A percentile compares a stretch with the other conserved stretches of the same genome.
Evolutionary conservation across 2,113 vertebrate species (phyloP).

Genomic region (Chaenogobius annularis): DNA sequence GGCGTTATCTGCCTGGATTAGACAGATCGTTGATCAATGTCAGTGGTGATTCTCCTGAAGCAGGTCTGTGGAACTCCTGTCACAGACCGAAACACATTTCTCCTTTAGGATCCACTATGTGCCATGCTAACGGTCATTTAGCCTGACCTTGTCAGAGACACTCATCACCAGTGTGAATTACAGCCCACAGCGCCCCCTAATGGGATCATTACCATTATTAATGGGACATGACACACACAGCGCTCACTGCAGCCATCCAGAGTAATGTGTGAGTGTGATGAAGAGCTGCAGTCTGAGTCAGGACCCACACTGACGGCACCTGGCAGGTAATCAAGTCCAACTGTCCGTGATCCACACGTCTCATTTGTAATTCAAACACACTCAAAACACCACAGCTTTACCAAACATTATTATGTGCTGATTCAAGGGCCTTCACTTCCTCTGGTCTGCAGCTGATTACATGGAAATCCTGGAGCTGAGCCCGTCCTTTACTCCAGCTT

Average conservation of each 20-base stretch:
- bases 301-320: slow-evolving; percentile 42
- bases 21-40: slow-evolving; percentile 4
- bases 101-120: slow-evolving; percentile 44
- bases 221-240: slow-evolving; percentile 73
- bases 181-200: slow-evolving; percentile 53
- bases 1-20: not conserved
- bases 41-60: not conserved
- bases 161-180: slow-evolving; percentile 65
- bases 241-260: slow-evolving; percentile 39
- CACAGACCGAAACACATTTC: slow-evolving; percentile 31
- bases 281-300: slow-evolving; percentile 46
- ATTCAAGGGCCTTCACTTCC: slow-evolving; percentile 47
- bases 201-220: slow-evolving; percentile 75
- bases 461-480: slow-evolving; percentile 45
- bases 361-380: slow-evolving; percentile 42
- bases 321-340: slow-evolving; percentile 48
- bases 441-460: slow-evolving; percentile 37
- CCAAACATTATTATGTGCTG: slow-evolving; percentile 47
- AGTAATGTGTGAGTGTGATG: slow-evolving; percentile 61
- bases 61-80: not conserved
- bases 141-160: slow-evolving; percentile 68
- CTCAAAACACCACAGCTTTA: slow-evolving; percentile 41
- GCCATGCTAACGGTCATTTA: slow-evolving; percentile 53
- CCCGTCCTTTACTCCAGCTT: slow-evolving; percentile 10
- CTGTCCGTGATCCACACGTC: slow-evolving; percentile 50